Conservation (phyloP, 2,113 vertebrate genomes). For the Strix aluco region DNA sequence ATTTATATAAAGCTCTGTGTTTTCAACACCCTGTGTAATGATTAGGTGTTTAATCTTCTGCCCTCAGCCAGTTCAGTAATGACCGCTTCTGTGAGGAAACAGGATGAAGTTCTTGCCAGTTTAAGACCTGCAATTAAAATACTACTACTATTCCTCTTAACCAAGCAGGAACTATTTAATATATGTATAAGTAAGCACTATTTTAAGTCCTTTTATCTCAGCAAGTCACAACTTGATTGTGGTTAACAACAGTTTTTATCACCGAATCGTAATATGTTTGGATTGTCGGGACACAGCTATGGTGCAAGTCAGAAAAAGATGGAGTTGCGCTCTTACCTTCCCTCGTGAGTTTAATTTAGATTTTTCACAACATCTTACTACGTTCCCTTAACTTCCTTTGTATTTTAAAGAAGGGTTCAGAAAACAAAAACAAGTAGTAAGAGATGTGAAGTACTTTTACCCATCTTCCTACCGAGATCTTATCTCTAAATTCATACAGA, state of each 20-base stretch:
- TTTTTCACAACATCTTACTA: neutral
- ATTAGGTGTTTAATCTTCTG: neutral
- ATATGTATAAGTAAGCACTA: neutral
- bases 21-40: neutral
- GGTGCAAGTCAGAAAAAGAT: neutral
- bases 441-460: neutral
- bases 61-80: neutral
- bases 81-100: neutral
- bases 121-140: conserved; percentile 25
- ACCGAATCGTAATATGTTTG: neutral
- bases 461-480: neutral
- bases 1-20: neutral
- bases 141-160: neutral
- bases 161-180: neutral
- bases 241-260: neutral
- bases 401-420: neutral
- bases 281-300: neutral
- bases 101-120: neutral
- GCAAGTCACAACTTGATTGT: neutral
- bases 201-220: conserved; percentile 5
- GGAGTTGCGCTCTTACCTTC: neutral
- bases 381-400: neutral
- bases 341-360: neutral
- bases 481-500: neutral
- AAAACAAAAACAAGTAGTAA: neutral